Evolutionary conservation across 2,797 vertebrate genomes (phyloP).

Genomic region (Sus cebifrons): DNA sequence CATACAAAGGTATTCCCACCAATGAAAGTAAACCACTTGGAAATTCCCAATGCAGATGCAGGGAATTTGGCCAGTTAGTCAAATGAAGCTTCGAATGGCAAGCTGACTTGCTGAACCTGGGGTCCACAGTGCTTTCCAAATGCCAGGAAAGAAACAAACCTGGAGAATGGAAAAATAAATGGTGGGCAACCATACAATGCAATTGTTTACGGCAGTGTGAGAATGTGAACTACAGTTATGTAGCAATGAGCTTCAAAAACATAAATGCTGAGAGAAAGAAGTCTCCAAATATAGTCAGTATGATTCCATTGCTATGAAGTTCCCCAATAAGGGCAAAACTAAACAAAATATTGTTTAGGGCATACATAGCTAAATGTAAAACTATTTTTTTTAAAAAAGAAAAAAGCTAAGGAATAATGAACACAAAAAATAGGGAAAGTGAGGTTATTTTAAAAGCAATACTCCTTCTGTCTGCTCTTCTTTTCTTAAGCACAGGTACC

Average conservation of each 20-base stretch:
- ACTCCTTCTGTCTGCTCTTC: too few species aligned
- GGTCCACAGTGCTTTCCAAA: neutral
- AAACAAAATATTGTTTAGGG: neutral
- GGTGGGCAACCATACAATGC: accelerated
- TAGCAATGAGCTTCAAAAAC: neutral
- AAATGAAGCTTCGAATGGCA: neutral
- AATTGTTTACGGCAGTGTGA: neutral
- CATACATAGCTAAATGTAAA: neutral
- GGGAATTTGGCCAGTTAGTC: neutral
- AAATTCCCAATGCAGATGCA: neutral
- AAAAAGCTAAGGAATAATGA: neutral
- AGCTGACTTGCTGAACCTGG: neutral
- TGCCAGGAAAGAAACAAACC: neutral
- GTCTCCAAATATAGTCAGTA: neutral
- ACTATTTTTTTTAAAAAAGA: neutral
- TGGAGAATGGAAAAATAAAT: neutral
- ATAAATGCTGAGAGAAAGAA: neutral
- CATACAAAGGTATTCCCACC: neutral
- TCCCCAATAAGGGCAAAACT: neutral
- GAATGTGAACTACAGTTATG: neutral
- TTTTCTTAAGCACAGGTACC: neutral
- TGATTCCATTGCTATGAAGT: neutral
- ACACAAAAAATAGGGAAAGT: neutral
- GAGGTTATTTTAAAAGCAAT: neutral
- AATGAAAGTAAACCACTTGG: neutral